Percentiles rank a stretch among this genome's conserved stretches.
Evolutionary conservation across 2,113 vertebrate species (phyloP).

Genomic region (Rhineura floridana): DNA sequence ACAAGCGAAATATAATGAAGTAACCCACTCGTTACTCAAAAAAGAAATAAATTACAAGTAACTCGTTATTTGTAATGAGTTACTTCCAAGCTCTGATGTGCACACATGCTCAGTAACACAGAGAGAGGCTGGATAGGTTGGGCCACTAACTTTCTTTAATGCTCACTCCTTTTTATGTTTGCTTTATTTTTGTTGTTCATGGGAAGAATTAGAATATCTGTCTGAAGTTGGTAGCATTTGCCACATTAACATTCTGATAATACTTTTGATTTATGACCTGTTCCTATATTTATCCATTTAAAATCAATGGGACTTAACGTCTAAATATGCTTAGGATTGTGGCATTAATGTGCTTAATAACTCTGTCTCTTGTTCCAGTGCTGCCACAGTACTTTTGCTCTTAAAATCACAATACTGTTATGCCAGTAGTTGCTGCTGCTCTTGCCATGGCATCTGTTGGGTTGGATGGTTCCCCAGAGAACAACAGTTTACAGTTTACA

Average conservation of each 20-base stretch:
- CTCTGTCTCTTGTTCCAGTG: neutral
- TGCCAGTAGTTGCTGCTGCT: neutral
- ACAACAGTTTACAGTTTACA: neutral
- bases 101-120: no score
- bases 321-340: neutral
- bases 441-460: neutral
- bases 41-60: no score
- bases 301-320: no score
- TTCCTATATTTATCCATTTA: neutral
- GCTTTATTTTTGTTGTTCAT: neutral
- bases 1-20: no score
- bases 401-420: neutral
- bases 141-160: no score
- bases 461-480: conserved; percentile 17
- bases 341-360: neutral
- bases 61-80: no score
- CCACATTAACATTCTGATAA: neutral
- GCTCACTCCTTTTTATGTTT: neutral
- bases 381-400: neutral
- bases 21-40: no score
- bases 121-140: no score
- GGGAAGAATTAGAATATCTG: neutral
- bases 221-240: no score
- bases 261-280: neutral
- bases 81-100: no score